Evolutionary conservation across 2,888 invertebrate species (phyloP).

Genomic region (Lagria hirta): DNA sequence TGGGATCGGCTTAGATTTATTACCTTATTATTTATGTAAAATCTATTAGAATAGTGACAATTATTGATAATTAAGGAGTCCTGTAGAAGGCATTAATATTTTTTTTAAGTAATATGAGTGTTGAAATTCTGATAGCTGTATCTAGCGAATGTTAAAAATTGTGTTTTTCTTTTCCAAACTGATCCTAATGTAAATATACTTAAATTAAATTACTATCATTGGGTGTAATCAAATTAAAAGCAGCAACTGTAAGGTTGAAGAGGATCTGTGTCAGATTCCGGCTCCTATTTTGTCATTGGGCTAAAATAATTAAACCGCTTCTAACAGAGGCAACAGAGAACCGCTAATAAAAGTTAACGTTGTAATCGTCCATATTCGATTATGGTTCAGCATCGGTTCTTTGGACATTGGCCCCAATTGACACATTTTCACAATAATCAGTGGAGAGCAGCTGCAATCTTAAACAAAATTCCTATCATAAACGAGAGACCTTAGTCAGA

Average conservation of each 20-base stretch:
- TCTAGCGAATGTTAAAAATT: too few relatives aligned
- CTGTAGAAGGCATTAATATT: too few relatives aligned
- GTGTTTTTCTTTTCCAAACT: too few relatives aligned
- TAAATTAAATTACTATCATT: conserved; percentile 31
- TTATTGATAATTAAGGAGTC: too few relatives aligned
- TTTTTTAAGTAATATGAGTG: too few relatives aligned
- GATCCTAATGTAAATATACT: conserved; percentile 25
- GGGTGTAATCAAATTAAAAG: conserved; percentile 31
- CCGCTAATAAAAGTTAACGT: conserved; percentile 17
- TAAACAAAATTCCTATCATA: too few relatives aligned
- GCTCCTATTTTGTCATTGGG: conserved; percentile 13
- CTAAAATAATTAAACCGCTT: conserved; percentile 24
- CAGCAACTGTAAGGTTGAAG: conserved; percentile 25
- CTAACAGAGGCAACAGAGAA: conserved; percentile 6
- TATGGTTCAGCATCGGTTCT: conserved; percentile 16
- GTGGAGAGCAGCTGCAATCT: conserved; percentile 4
- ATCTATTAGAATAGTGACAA: too few relatives aligned
- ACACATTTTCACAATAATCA: conserved; percentile 3
- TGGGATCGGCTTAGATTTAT: too few relatives aligned
- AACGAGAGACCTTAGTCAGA: too few relatives aligned
- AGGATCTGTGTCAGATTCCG: conserved; percentile 20
- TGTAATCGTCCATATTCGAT: conserved; percentile 20
- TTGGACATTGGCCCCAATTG: conserved; percentile 10
- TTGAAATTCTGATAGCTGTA: too few relatives aligned
- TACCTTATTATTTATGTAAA: too few relatives aligned